Percentiles rank a stretch among this genome's conserved stretches.
Evolutionary conservation across 1,140 invertebrate genomes (phyloP).

Genomic region (Pseudobourletiella spinata): DNA sequence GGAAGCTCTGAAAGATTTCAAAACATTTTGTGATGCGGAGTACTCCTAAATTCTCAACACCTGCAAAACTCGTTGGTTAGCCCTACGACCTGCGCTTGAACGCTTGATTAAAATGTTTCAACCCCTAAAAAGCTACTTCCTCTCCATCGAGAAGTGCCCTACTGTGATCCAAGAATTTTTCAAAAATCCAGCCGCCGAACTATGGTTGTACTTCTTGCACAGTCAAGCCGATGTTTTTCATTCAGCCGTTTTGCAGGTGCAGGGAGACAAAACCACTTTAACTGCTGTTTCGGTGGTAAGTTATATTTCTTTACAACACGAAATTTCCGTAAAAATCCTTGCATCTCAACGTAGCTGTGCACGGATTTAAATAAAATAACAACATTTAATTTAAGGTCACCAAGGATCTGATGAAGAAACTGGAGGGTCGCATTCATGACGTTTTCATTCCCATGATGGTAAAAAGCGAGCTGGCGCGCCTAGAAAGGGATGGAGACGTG

Average conservation of each 20-base stretch:
- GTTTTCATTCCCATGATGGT: not conserved
- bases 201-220: not conserved
- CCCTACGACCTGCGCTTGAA: not conserved
- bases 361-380: not conserved
- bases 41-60: not conserved
- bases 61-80: not conserved
- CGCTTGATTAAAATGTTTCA: not conserved
- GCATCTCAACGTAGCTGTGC: too few species aligned
- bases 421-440: not conserved
- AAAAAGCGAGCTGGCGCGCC: not conserved
- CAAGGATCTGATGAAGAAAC: not conserved
- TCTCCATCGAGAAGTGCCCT: not conserved
- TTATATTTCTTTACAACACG: not conserved
- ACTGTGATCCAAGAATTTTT: not conserved
- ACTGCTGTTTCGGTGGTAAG: not conserved
- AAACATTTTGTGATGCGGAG: not conserved
- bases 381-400: not conserved
- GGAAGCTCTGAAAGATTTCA: conserved; percentile 25
- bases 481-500: not conserved
- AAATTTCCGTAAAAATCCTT: not conserved
- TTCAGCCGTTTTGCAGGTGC: not conserved
- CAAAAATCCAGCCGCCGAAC: not conserved
- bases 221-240: not conserved
- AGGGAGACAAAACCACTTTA: not conserved
- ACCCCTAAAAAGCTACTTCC: not conserved